Evolutionary conservation across 2,113 vertebrate genomes (phyloP).

Genomic region (Notothenia rossii): DNA sequence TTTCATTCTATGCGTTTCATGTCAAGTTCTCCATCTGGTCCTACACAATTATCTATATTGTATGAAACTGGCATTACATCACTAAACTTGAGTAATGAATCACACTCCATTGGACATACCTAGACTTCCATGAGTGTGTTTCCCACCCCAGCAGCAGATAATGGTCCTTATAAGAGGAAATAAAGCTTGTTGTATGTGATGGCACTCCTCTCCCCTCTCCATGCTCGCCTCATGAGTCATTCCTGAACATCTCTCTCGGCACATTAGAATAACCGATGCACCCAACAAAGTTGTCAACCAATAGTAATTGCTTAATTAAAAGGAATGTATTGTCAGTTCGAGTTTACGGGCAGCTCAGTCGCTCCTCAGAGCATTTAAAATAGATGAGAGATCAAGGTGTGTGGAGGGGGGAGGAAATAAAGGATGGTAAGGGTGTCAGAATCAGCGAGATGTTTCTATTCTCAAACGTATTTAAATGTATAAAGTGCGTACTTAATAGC

Average conservation of each 20-base stretch:
- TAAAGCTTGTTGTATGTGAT: conserved; percentile 20
- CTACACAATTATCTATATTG: conserved; percentile 4
- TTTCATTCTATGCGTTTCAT: neutral
- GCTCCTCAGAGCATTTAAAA: conserved; percentile 44
- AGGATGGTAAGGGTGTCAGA: neutral
- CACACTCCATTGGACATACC: conserved; percentile 24
- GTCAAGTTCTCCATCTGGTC: neutral
- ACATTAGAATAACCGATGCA: conserved; percentile 73
- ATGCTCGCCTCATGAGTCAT: conserved; percentile 55
- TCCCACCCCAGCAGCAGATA: conserved; percentile 38
- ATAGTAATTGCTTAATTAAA: conserved; percentile 79
- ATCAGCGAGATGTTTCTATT: neutral
- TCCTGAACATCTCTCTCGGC: conserved; percentile 59
- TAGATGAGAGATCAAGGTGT: conserved; percentile 36
- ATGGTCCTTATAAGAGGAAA: conserved; percentile 43
- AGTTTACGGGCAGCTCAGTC: conserved; percentile 56
- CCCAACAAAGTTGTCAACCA: conserved; percentile 69
- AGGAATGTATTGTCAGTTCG: conserved; percentile 63
- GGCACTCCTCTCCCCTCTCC: conserved; percentile 27
- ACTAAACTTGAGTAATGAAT: conserved; percentile 26
- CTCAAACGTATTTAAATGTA: neutral
- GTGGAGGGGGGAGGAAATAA: conserved; percentile 4
- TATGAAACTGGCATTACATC: conserved; percentile 12
- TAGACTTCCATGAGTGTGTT: conserved; percentile 27
- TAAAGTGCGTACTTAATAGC: neutral